Evolutionary conservation across 2,888 invertebrate species (phyloP).

Genomic region (Cataglyphis altisquamis): DNA sequence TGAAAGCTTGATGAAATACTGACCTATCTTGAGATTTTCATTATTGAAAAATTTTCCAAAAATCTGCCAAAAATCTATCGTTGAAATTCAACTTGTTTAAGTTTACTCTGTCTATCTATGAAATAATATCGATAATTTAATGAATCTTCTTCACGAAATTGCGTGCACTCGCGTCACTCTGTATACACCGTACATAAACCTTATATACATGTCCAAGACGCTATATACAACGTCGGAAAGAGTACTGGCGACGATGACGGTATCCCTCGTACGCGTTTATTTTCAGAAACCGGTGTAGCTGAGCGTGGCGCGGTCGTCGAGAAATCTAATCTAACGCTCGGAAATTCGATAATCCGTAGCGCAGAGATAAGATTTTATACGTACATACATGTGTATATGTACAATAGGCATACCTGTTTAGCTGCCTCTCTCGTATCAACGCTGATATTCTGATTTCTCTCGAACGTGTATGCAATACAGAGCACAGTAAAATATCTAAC

Average conservation of each 20-base stretch:
- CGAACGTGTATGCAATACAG: not conserved
- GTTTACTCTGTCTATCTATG: not conserved
- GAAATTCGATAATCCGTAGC: constrained; percentile 68
- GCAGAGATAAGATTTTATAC: constrained; percentile 72
- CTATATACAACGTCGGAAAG: constrained; percentile 32
- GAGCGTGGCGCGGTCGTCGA: constrained; percentile 42
- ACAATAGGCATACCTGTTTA: constrained; percentile 23
- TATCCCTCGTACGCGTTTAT: constrained; percentile 71
- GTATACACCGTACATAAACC: constrained; percentile 3
- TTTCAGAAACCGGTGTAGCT: constrained; percentile 67
- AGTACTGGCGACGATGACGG: constrained; percentile 53
- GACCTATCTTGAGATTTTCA: not conserved
- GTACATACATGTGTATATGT: not conserved
- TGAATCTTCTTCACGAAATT: not conserved
- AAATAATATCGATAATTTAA: constrained; percentile 13
- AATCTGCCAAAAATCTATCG: not conserved
- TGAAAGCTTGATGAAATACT: not conserved
- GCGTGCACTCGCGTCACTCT: not conserved
- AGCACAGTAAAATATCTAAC: constrained; percentile 3
- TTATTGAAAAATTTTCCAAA: not conserved
- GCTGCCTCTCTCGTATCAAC: constrained; percentile 34
- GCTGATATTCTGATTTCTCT: constrained; percentile 24
- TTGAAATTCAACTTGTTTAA: not conserved
- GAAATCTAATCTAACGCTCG: constrained; percentile 74
- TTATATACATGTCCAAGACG: constrained; percentile 24